Conservation (phyloP, 92 coral and sea anemone genomes). For the Plumapathes pennacea region DNA sequence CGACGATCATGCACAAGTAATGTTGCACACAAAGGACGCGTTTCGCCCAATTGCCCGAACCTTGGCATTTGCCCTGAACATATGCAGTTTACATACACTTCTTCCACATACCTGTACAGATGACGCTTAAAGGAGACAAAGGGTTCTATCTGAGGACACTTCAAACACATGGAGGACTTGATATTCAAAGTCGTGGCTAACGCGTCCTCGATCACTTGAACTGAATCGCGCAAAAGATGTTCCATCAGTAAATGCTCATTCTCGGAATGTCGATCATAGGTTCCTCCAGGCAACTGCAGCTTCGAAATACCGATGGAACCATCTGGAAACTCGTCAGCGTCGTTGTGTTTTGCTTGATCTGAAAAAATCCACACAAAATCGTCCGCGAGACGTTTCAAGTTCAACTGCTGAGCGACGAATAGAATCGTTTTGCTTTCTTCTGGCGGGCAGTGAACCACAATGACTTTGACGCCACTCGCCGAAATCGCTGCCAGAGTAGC, state of each 20-base stretch:
- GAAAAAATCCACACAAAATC: constrained; percentile 72
- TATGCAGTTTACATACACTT: background rate
- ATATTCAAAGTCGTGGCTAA: constrained; percentile 2
- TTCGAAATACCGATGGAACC: constrained; percentile 61
- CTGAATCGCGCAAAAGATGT: constrained; percentile 16
- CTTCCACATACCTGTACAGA: constrained; percentile 48
- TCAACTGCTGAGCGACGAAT: constrained; percentile 34
- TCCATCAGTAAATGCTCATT: background rate
- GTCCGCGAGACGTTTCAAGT: constrained; percentile 29
- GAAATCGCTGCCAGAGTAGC: constrained; percentile 56
- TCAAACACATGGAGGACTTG: background rate
- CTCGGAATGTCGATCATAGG: no score
- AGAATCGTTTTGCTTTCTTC: constrained; percentile 43
- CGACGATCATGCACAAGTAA: no score
- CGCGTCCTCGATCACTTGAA: constrained; percentile 25
- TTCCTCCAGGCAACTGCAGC: constrained; percentile 9
- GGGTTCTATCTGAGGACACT: background rate
- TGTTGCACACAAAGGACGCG: no score
- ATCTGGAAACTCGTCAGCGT: constrained; percentile 39
- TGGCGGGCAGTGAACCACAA: constrained; percentile 52
- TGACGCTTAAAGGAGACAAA: constrained; percentile 8
- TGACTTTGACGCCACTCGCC: constrained; percentile 52
- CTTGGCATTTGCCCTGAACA: no score
- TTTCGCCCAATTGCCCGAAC: no score
- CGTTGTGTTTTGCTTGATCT: constrained; percentile 34